Conservation (phyloP, 53 echinoderm and acorn worm genomes). For the Holothuria leucospilota region DNA sequence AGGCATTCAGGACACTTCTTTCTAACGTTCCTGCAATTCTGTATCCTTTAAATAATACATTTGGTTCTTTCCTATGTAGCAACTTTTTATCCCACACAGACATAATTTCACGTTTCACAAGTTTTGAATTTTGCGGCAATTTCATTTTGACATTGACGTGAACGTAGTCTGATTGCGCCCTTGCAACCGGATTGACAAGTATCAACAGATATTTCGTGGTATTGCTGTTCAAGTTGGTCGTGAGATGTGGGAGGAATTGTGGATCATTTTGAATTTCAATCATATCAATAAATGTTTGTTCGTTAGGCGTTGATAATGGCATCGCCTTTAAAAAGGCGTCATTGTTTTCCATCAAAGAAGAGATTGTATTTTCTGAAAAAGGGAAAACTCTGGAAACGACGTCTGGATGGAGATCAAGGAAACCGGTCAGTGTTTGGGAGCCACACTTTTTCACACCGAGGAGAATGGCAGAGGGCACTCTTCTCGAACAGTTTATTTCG, state of each 20-base stretch:
- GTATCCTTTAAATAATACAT: constrained; percentile 30
- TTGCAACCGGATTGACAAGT: neutral
- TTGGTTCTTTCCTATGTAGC: neutral
- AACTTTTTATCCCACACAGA: constrained; percentile 13
- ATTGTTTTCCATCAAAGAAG: neutral
- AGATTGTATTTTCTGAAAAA: neutral
- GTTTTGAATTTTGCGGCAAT: neutral
- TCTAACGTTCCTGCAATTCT: constrained; percentile 38
- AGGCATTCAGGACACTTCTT: constrained; percentile 2
- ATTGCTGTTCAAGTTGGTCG: neutral
- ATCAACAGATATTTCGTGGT: constrained; percentile 7
- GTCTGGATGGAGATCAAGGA: constrained; percentile 37
- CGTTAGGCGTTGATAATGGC: constrained; percentile 1
- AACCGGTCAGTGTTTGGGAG: constrained; percentile 17
- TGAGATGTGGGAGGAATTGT: neutral
- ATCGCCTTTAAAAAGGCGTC: neutral
- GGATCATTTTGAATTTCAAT: constrained; percentile 21
- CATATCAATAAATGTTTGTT: constrained; percentile 12
- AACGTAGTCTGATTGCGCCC: constrained; percentile 36
- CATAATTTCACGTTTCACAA: neutral
- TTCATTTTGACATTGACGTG: constrained; percentile 38
- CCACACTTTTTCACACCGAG: constrained; percentile 47
- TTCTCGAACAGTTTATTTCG: neutral
- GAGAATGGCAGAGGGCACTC: constrained; percentile 8
- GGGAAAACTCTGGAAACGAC: constrained; percentile 7